These are phyloP conservation scores for Ceyx cyanopectus DNA, from an alignment of 2,113 vertebrate species.

Conservation along the genomic window DNA sequence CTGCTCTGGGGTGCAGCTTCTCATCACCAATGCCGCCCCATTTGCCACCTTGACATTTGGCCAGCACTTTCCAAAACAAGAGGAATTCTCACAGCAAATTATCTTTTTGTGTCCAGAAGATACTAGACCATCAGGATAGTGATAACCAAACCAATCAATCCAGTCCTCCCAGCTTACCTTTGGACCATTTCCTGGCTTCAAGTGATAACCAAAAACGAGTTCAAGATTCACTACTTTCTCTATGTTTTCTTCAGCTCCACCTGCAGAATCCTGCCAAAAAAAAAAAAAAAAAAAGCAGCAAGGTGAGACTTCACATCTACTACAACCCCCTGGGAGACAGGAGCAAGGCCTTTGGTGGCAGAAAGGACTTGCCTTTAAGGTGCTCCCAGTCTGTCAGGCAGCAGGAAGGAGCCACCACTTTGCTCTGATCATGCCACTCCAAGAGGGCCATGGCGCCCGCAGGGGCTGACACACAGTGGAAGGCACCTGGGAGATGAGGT, in stretches of 20 bases:
- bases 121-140: neutral
- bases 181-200: conserved; percentile 89
- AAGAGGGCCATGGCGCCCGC: neutral
- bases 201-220: conserved; percentile 96
- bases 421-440: rapidly evolving
- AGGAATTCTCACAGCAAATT: neutral
- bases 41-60: neutral
- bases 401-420: neutral
- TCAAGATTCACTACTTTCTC: conserved; percentile 92
- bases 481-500: neutral
- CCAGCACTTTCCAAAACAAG: neutral
- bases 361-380: neutral
- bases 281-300: conserved; percentile 13
- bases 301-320: neutral
- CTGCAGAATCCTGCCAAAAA: conserved; percentile 81
- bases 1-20: neutral
- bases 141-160: neutral
- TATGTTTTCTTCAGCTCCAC: conserved; percentile 82
- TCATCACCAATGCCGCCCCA: neutral
- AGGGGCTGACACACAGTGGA: rapidly evolving
- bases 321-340: neutral
- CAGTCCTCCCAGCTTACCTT: conserved; percentile 78
- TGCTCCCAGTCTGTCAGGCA: neutral
- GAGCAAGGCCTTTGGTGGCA: neutral
- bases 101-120: neutral